Evolutionary conservation across 2,888 invertebrate species (phyloP), one percentile per base, ranked within the genome.

Genomic region (Bembecia ichneumoniformis): DNA sequence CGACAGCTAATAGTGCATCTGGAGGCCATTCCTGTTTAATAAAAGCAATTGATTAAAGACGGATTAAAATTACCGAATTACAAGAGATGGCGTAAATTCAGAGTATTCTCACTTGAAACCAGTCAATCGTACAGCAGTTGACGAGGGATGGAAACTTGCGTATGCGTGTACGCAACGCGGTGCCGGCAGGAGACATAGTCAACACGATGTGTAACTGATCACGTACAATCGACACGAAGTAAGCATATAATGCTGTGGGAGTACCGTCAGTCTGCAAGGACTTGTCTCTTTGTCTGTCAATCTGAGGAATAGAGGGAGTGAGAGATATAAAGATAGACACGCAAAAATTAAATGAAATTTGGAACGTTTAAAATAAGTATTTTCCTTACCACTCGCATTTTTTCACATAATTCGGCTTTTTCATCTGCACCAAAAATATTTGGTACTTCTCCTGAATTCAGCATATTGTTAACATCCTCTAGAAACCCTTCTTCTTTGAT

Each of bases 61-160:
- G 7, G 35, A 35, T 10, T 10, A 11, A 9, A 1, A 9, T 7
- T 13, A 11, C 1, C 7, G n/a, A 40, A 40, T 13, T 40, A 14
- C 7, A 5, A 13, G 14, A 10, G 10, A 40, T 35, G 5, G 0
- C 13, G 11, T 13, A 40, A n/a, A n/a, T n/a, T n/a, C 0, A 14
- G 13, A 0, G 11, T 40, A 40, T 40, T 40, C 40, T n/a, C 55
- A 90, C 90, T 88, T 95, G 96, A 76, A 97, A 96, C 97, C 97
- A 97, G 74, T 97, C 96, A 55, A 97, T 97, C 1, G 97, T 97
- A 69, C 97, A 97, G 73, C 97, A 97, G 73, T 97, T 98, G 52
- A 97, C 95, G 16, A 98, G 90, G 0, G 96, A 92, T 0, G 97
- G 97, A 73, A 97, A 98, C 75, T 96, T 97, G 49, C 97, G 88